A percentile compares a stretch with the other conserved stretches of the same genome.
Conservation (phyloP, 2,113 vertebrate genomes). For the Colossoma macropomum region DNA sequence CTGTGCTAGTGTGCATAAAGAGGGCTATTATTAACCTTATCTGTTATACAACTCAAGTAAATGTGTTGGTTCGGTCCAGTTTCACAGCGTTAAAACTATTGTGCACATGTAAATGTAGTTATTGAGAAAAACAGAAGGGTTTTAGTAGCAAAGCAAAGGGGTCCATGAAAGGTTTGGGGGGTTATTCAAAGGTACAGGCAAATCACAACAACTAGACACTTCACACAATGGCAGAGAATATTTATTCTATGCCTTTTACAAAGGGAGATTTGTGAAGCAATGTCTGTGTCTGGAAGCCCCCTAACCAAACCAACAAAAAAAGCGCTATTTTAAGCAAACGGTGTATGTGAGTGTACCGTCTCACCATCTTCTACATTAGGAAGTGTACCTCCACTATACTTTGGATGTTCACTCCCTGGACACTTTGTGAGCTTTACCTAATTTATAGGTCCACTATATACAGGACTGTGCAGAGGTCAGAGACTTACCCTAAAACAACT, state of each 20-base stretch:
- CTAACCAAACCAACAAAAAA: not conserved
- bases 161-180: slow-evolving; percentile 8
- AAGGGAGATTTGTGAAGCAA: slow-evolving; percentile 23
- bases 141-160: slow-evolving; percentile 1
- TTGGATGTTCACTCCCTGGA: too few species aligned
- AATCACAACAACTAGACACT: slow-evolving; percentile 32
- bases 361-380: not conserved
- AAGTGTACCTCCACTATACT: too few species aligned
- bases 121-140: not conserved
- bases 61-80: not conserved
- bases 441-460: too few species aligned
- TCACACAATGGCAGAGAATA: slow-evolving; percentile 33
- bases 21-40: not conserved
- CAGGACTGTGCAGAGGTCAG: too few species aligned
- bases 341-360: not conserved
- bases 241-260: slow-evolving; percentile 17
- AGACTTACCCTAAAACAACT: too few species aligned
- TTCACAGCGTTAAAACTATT: not conserved
- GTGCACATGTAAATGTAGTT: not conserved
- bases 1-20: too few species aligned
- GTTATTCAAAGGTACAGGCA: slow-evolving; percentile 33
- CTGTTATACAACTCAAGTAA: not conserved
- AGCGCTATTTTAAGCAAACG: not conserved
- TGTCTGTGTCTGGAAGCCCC: slow-evolving; percentile 35
- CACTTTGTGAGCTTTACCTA: too few species aligned